A percentile compares a stretch with the other conserved stretches of the same genome.
These are phyloP conservation scores for Anticlea derivata DNA, from an alignment of 2,888 invertebrate species.

Conservation along the genomic window DNA sequence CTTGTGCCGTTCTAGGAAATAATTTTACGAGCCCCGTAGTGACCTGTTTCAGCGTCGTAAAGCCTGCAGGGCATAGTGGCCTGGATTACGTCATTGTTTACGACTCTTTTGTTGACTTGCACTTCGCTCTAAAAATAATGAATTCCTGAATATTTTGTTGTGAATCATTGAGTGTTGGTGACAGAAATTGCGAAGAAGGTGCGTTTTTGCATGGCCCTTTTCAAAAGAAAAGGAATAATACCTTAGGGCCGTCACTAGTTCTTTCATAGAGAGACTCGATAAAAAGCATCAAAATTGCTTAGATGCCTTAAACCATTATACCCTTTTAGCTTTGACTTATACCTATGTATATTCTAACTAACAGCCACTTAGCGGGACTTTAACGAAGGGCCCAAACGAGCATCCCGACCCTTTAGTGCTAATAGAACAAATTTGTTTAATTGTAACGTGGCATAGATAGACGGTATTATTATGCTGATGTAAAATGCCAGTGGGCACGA, in stretches of 20 bases:
- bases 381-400: slow-evolving; percentile 24
- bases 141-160: background rate
- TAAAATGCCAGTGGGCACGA: too few species aligned
- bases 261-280: too few species aligned
- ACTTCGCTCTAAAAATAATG: slow-evolving; percentile 4
- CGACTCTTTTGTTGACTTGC: slow-evolving; percentile 47
- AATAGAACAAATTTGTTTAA: slow-evolving; percentile 53
- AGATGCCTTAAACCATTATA: slow-evolving; percentile 24
- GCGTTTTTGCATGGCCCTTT: too few species aligned
- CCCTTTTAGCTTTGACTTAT: slow-evolving; percentile 32
- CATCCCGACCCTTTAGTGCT: slow-evolving; percentile 39
- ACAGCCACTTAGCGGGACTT: slow-evolving; percentile 12
- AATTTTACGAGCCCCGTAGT: slow-evolving; percentile 50
- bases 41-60: slow-evolving; percentile 66
- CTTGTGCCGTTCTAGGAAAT: slow-evolving; percentile 52
- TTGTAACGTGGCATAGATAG: slow-evolving; percentile 50
- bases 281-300: background rate
- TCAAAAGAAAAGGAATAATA: too few species aligned
- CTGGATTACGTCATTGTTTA: slow-evolving; percentile 61
- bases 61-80: slow-evolving; percentile 55
- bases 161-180: too few species aligned
- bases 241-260: too few species aligned
- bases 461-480: slow-evolving; percentile 10
- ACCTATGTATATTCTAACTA: slow-evolving; percentile 14
- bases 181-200: too few species aligned